phyloP scores from a whole-genome alignment of 2,888 invertebrate species.

The Monoplex corrugatus region DNA sequence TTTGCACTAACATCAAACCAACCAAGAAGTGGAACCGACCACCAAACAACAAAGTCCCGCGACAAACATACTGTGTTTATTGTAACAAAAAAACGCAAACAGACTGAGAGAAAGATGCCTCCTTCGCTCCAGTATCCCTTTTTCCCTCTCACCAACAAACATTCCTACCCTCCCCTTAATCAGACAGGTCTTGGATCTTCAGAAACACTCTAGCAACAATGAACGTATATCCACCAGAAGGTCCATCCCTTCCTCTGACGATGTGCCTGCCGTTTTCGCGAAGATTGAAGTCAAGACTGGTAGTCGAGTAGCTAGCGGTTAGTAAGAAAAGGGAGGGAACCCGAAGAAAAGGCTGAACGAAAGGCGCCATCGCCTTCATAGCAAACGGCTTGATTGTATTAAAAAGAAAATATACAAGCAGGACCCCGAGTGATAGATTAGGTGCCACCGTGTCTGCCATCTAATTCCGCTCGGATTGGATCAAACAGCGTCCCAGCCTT shows the following conservation, averaged over 20 bases:
- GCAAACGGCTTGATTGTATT: constrained; percentile 63
- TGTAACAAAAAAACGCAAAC: no score
- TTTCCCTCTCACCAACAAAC: no score
- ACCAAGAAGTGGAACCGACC: no score
- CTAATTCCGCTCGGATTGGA: constrained; percentile 77
- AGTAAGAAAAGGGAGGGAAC: background rate
- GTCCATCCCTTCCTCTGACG: no score
- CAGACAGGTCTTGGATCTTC: no score
- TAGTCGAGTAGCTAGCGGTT: background rate
- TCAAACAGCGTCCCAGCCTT: constrained; percentile 66
- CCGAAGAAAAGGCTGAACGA: background rate
- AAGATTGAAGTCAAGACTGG: background rate
- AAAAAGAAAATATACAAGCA: constrained; percentile 59
- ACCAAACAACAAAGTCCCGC: no score
- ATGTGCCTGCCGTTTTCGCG: background rate
- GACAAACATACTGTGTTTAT: no score
- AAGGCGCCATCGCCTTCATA: constrained; percentile 13
- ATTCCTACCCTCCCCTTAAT: no score
- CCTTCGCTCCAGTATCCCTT: no score
- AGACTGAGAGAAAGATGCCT: background rate
- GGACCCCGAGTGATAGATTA: constrained; percentile 71
- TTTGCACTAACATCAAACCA: no score
- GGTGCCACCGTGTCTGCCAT: constrained; percentile 68
- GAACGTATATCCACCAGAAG: no score
- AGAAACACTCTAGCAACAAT: no score